Conservation (phyloP, 1,140 invertebrate species). For the Caerostris extrusa region DNA sequence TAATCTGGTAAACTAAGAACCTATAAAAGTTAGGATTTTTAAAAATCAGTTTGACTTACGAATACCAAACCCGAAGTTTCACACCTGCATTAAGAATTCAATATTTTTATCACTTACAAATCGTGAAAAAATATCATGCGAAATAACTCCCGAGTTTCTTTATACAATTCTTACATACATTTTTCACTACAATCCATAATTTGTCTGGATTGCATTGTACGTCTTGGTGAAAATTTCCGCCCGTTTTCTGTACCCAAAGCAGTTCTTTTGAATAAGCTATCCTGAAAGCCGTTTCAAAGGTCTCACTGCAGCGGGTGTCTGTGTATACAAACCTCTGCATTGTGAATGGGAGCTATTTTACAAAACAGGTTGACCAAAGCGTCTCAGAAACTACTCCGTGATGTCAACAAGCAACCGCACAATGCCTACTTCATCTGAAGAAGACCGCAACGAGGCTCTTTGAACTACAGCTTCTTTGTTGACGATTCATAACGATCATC, state of each 20-base stretch:
- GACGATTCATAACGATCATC: conserved; percentile 33
- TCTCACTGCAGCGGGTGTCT: conserved; percentile 24
- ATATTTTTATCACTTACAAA: not conserved
- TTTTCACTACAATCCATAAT: conserved; percentile 3
- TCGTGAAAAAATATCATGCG: not conserved
- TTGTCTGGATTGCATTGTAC: conserved; percentile 15
- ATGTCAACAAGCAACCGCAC: conserved; percentile 56
- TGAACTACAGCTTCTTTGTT: not conserved
- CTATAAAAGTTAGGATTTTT: not conserved
- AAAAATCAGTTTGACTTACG: not conserved
- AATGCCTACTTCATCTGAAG: conserved; percentile 18
- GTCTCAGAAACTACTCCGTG: conserved; percentile 2
- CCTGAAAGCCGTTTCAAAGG: conserved; percentile 23
- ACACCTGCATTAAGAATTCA: not conserved
- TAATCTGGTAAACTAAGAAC: no score
- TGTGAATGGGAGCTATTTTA: conserved; percentile 35
- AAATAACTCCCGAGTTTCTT: not conserved
- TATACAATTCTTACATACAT: not conserved
- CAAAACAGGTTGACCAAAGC: conserved; percentile 47
- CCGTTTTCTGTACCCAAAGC: not conserved
- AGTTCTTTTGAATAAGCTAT: not conserved
- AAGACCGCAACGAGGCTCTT: not conserved
- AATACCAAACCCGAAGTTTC: not conserved
- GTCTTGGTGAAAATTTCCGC: not conserved
- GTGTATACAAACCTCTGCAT: conserved; percentile 58